phyloP scores from a whole-genome alignment of 2,113 vertebrate genomes.

The Pelmatolapia mariae region DNA sequence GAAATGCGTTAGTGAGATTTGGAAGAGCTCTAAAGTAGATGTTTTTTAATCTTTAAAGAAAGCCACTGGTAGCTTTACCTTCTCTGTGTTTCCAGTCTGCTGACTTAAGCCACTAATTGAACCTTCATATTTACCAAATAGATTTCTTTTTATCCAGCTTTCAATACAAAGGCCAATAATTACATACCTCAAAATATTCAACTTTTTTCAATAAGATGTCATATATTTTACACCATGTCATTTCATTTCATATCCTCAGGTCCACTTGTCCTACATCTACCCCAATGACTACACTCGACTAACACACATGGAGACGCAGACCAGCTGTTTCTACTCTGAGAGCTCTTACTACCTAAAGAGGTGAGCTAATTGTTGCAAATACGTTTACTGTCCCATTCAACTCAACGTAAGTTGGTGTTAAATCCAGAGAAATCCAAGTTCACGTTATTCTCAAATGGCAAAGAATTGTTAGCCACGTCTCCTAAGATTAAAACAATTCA shows the following conservation, averaged over 20 bases:
- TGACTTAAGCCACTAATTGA: background rate
- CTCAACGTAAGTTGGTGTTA: background rate
- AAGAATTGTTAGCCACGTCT: background rate
- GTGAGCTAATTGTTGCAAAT: slow-evolving; percentile 52
- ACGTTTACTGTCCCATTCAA: background rate
- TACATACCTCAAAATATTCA: background rate
- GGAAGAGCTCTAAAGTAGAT: background rate
- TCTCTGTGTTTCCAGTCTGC: background rate
- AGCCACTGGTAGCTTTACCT: background rate
- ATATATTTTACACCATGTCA: background rate
- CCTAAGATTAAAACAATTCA: background rate
- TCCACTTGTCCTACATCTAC: slow-evolving; percentile 86
- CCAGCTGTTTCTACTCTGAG: slow-evolving; percentile 87
- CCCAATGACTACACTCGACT: slow-evolving; percentile 93
- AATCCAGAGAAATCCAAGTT: background rate
- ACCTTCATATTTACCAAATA: background rate
- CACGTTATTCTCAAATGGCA: background rate
- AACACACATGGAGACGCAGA: slow-evolving; percentile 89
- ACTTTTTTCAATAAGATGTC: background rate
- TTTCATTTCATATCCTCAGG: slow-evolving; percentile 60
- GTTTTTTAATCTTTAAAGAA: background rate
- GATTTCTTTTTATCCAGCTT: background rate
- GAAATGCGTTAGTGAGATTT: background rate
- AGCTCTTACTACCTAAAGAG: slow-evolving; percentile 71
- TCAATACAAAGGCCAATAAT: background rate